phyloP scores from a whole-genome alignment of 2,797 vertebrate genomes.

The Danio kyathit region DNA sequence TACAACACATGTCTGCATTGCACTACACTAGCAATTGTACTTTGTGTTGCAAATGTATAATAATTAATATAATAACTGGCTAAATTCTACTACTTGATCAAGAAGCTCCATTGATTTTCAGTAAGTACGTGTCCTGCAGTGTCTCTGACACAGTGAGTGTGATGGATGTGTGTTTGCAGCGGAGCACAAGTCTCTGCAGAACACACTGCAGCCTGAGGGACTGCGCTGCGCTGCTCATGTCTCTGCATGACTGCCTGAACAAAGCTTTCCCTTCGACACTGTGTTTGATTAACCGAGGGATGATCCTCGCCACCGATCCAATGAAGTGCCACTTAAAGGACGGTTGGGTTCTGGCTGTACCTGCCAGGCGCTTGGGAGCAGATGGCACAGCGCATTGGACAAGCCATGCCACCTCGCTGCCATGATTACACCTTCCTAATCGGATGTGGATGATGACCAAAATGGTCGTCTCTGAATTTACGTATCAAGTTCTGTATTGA shows the following conservation, averaged over 20 bases:
- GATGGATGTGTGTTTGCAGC: conserved; percentile 6
- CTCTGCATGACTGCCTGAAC: conserved; percentile 18
- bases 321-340: conserved; percentile 39
- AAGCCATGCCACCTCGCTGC: conserved; percentile 30
- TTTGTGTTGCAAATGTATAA: too few species aligned
- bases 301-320: conserved; percentile 38
- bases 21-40: too few species aligned
- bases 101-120: too few species aligned
- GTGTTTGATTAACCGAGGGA: conserved; percentile 26
- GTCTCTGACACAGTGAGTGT: neutral
- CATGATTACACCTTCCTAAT: conserved; percentile 51
- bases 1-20: too few species aligned
- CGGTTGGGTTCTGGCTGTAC: conserved; percentile 8
- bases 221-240: conserved; percentile 12
- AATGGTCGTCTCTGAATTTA: conserved; percentile 5
- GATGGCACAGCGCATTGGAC: conserved; percentile 8
- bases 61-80: too few species aligned
- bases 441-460: conserved; percentile 35
- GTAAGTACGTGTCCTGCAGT: too few species aligned
- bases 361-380: conserved; percentile 36
- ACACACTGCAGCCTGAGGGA: conserved; percentile 23
- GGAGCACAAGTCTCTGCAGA: conserved; percentile 17
- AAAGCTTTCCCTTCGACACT: conserved; percentile 2
- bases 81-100: too few species aligned
- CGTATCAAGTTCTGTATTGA: too few species aligned